Percentiles rank a stretch among this genome's conserved stretches.
These are phyloP conservation scores for Epizoanthus stellaris DNA, from an alignment of 92 coral and sea anemone genomes.

Conservation along the genomic window DNA sequence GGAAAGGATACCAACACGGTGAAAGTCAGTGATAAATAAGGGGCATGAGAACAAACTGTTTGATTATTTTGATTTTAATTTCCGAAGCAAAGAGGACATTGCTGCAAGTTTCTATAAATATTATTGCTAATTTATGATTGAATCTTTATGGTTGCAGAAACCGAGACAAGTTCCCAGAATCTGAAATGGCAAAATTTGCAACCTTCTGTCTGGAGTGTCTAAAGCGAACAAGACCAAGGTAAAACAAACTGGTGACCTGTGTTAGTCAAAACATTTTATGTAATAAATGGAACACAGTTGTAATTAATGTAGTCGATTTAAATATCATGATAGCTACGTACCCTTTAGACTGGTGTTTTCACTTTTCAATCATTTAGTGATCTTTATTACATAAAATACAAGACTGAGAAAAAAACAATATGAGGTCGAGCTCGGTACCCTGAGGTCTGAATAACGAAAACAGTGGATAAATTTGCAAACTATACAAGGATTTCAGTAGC, in stretches of 20 bases:
- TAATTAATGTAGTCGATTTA: too few species aligned
- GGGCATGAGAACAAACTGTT: too few species aligned
- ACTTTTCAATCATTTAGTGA: too few species aligned
- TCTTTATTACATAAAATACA: too few species aligned
- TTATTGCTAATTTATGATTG: not conserved
- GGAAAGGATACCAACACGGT: too few species aligned
- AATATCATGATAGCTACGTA: not conserved
- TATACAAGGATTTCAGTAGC: not conserved
- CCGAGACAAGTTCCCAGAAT: constrained; percentile 75
- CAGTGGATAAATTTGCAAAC: not conserved
- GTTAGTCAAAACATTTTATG: not conserved
- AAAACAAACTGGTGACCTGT: not conserved
- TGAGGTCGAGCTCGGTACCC: not conserved
- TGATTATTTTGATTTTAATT: too few species aligned
- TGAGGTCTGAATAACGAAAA: not conserved
- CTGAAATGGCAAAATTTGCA: constrained; percentile 97
- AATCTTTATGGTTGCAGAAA: constrained; percentile 52
- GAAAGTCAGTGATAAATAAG: too few species aligned
- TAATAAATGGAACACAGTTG: too few species aligned
- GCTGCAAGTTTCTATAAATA: not conserved
- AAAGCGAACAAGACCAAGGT: constrained; percentile 97
- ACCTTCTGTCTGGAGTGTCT: constrained; percentile 89
- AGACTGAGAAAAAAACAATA: not conserved
- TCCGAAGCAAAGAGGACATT: too few species aligned
- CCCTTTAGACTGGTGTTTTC: too few species aligned